Evolutionary conservation across 2,888 invertebrate genomes (phyloP).

Genomic region (Plutella xylostella): DNA sequence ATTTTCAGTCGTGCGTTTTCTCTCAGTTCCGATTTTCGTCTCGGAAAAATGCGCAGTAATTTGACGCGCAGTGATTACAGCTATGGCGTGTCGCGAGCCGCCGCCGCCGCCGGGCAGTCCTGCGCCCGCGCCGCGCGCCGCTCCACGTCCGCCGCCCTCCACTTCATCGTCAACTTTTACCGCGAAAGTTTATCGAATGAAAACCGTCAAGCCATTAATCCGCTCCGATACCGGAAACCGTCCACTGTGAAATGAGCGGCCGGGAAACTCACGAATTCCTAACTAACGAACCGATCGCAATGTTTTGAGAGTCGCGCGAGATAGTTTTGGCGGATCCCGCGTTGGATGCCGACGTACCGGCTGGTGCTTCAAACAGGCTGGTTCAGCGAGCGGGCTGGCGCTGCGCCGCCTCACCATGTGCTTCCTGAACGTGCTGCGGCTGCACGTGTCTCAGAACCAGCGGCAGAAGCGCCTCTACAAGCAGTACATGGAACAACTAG

Average conservation of each 20-base stretch:
- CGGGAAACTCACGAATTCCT: conserved; percentile 29
- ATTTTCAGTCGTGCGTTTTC: conserved; percentile 53
- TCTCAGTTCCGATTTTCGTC: conserved; percentile 44
- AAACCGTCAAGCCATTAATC: conserved; percentile 13
- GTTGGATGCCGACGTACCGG: conserved; percentile 44
- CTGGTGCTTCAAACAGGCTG: conserved; percentile 30
- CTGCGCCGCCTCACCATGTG: conserved; percentile 57
- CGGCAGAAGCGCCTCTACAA: conserved; percentile 62
- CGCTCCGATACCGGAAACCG: background rate
- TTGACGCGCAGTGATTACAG: conserved; percentile 50
- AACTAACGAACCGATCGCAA: conserved; percentile 27
- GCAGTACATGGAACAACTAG: conserved; percentile 59
- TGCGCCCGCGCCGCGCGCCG: conserved; percentile 40
- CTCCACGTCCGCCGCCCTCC: conserved; percentile 38
- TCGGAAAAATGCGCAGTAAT: conserved; percentile 56
- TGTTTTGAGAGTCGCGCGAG: background rate
- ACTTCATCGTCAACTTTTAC: conserved; percentile 54
- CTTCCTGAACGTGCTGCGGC: conserved; percentile 65
- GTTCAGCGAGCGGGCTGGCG: conserved; percentile 29
- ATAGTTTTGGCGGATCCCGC: conserved; percentile 35
- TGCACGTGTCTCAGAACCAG: conserved; percentile 65
- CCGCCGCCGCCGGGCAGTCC: conserved; percentile 6
- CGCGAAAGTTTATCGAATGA: conserved; percentile 48
- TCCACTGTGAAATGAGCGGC: background rate
- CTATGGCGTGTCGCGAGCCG: conserved; percentile 33